Conservation (phyloP, 2,797 vertebrate genomes). For the Anas acuta region DNA sequence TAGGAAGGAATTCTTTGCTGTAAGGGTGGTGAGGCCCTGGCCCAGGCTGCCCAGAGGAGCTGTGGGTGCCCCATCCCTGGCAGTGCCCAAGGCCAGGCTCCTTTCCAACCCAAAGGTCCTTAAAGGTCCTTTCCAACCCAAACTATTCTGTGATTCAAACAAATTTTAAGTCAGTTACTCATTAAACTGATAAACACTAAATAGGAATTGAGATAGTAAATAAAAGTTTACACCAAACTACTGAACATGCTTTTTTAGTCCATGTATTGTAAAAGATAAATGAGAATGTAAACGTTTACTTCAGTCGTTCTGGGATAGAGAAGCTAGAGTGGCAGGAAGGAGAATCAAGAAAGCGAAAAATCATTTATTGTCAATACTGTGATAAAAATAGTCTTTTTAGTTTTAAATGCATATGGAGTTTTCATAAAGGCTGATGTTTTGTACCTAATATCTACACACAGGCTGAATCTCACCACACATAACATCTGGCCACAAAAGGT, state of each 20-base stretch:
- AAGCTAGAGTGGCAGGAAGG: neutral
- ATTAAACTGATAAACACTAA: neutral
- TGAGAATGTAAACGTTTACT: neutral
- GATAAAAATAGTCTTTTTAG: neutral
- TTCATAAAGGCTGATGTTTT: neutral
- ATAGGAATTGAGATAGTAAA: neutral
- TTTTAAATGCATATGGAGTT: neutral
- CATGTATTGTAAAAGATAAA: neutral
- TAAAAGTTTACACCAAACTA: neutral
- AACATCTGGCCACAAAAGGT: conserved; percentile 84
- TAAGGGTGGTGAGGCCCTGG: no score
- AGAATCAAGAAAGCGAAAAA: neutral
- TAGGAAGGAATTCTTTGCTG: no score
- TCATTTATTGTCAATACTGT: neutral
- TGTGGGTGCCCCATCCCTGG: no score
- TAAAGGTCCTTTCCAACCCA: no score
- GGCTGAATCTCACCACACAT: conserved; percentile 82
- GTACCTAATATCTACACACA: conserved; percentile 80
- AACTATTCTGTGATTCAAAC: neutral
- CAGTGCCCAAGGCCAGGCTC: no score
- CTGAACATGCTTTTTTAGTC: neutral
- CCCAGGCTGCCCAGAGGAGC: no score
- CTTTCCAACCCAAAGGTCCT: no score
- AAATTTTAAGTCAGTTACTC: neutral
- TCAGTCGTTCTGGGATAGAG: neutral